phyloP scores from a whole-genome alignment of 2,113 vertebrate genomes.

The Lycocorax pyrrhopterus region DNA sequence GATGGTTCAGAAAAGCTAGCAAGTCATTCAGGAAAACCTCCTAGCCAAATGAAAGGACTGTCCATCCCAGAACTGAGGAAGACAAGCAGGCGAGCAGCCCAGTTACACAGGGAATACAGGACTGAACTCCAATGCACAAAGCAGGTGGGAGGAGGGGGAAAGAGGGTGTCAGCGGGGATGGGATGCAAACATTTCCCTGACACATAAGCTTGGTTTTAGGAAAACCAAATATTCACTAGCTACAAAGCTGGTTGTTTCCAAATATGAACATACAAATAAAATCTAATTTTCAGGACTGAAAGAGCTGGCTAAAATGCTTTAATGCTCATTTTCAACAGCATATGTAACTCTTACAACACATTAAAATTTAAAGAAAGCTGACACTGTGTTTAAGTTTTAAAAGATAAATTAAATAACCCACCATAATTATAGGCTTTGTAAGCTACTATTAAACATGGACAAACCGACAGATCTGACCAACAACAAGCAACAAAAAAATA shows the following conservation, averaged over 20 bases:
- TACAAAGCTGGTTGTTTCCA: not conserved
- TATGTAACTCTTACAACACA: not conserved
- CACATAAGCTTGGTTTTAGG: not conserved
- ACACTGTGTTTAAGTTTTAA: not conserved
- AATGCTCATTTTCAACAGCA: not conserved
- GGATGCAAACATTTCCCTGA: not conserved
- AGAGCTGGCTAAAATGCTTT: not conserved
- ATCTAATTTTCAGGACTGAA: not conserved
- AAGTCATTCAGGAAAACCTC: not conserved
- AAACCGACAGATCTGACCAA: not conserved
- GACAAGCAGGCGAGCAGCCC: not conserved
- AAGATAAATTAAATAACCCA: not conserved
- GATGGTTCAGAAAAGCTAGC: not conserved
- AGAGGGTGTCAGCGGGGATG: not conserved
- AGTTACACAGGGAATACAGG: not conserved
- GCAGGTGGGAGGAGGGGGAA: not conserved
- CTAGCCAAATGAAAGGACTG: not conserved
- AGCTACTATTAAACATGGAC: not conserved
- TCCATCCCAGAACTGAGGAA: not conserved
- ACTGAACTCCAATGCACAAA: not conserved
- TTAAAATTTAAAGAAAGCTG: not conserved
- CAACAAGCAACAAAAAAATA: not conserved
- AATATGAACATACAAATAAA: not conserved
- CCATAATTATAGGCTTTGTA: not conserved
- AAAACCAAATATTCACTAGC: not conserved